Evolutionary conservation across 1,140 invertebrate species (phyloP), one percentile per base, ranked within the genome.

Genomic region (Sycobia sp.): DNA sequence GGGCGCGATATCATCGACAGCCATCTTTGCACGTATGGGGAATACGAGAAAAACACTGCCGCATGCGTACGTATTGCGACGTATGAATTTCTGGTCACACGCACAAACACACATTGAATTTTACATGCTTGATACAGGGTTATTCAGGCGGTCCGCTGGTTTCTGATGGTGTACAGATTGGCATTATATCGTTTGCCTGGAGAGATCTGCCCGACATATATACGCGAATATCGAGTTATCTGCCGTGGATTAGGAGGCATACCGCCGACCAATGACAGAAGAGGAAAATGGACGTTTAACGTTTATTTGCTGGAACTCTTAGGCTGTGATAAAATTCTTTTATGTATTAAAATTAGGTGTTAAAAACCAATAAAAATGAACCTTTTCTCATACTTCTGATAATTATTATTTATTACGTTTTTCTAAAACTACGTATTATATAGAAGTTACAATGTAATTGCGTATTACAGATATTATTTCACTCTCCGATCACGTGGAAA

Each of bases 101-200:
- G n/a, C n/a, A 36, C n/a, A 5, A 36, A 5, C n/a, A 36, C 9
- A 36, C 4, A 13, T 7, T 36, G 11, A 3, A 36, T 10, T n/a
- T 36, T 5, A 36, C 34, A 5, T 36, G 2, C 11, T 32, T 32
- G 29, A 11, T 32, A 32, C 23, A 58, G 55, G 43, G 55, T 36
- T 29, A 58, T 18, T 47, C 55, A n/a, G 55, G 55, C 4, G 11
- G 44, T 38, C 16, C 55, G 29, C 20, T 58, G 5, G 55, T 58
- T 1, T 1, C 3, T 34, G 1, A 41, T 22, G 47, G 47, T 4
- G 43, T 27, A 13, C 55, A 59, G 41, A 59, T 59, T n/a, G 57
- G 46, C 7, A 20, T 59, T 1, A 3, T 38, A 4, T 59, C 57
- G 20, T 50, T 59, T 14, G 44, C 46, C 2, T 50, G 32, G 44